phyloP scores from a whole-genome alignment of 1,140 invertebrate species.

The Mycetomoellerius zeteki region DNA sequence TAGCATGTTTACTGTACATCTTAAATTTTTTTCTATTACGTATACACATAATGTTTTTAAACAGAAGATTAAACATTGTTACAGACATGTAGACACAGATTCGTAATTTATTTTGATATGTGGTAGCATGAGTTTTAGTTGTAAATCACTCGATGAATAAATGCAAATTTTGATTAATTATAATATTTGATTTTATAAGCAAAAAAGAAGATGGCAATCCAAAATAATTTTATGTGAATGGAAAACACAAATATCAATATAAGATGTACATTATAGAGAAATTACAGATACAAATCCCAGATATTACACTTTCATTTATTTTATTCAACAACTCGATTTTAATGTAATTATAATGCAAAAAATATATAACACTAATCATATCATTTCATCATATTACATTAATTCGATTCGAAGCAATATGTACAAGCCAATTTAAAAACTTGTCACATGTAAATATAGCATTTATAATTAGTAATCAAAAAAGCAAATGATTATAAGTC shows the following conservation, averaged over 20 bases:
- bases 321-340: slow-evolving; percentile 22
- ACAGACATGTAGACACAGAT: slow-evolving; percentile 42
- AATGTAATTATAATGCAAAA: slow-evolving; percentile 32
- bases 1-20: slow-evolving; percentile 22
- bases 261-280: neutral
- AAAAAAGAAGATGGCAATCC: neutral
- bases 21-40: neutral
- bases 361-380: neutral
- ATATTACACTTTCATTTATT: slow-evolving; percentile 7
- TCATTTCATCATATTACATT: slow-evolving; percentile 13
- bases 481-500: slow-evolving; percentile 59
- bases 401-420: slow-evolving; percentile 57
- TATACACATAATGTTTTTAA: slow-evolving; percentile 12
- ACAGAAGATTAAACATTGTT: slow-evolving; percentile 25
- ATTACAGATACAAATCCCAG: neutral
- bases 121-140: slow-evolving; percentile 8
- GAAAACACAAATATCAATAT: neutral
- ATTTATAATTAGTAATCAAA: slow-evolving; percentile 61
- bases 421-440: slow-evolving; percentile 58
- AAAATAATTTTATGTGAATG: slow-evolving; percentile 14
- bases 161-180: slow-evolving; percentile 6
- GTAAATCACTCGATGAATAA: neutral
- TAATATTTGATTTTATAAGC: neutral
- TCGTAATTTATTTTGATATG: slow-evolving; percentile 20
- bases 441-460: slow-evolving; percentile 46